Conservation (phyloP, 2,113 vertebrate species). For the Dipodomys merriami region DNA sequence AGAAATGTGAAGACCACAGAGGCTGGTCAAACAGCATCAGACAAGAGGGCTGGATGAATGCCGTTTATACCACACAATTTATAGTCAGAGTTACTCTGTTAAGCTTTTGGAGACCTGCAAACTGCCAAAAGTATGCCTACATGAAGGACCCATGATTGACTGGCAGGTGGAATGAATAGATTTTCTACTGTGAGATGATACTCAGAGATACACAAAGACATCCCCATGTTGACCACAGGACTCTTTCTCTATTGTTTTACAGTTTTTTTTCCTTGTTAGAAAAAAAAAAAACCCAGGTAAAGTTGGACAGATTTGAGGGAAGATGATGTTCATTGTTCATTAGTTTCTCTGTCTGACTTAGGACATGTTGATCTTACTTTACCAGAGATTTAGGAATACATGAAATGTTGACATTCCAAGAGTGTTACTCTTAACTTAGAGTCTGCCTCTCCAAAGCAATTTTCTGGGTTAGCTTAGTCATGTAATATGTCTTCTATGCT, state of each 20-base stretch:
- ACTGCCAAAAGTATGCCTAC: not conserved
- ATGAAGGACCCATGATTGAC: rapidly evolving
- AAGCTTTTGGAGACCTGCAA: not conserved
- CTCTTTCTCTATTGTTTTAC: not conserved
- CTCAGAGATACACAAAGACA: no score
- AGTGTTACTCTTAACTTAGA: no score
- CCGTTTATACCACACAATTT: not conserved
- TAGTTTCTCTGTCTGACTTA: not conserved
- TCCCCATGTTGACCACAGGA: rapidly evolving
- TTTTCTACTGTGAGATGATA: no score
- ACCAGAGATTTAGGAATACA: not conserved
- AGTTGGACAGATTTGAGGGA: not conserved
- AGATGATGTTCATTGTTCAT: not conserved
- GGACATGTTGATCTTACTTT: not conserved
- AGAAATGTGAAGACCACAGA: not conserved
- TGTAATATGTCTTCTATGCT: not conserved
- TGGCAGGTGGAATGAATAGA: not conserved
- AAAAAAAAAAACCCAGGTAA: no score
- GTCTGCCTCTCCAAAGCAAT: not conserved
- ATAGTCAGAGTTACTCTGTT: not conserved
- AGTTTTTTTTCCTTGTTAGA: not conserved
- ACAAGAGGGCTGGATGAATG: rapidly evolving
- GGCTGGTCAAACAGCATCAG: not conserved
- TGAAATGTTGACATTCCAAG: no score
- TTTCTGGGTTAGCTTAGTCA: not conserved